Base-by-base conservation (phyloP, 2,113 vertebrate genomes). In the Carassius gibelio region DNA sequence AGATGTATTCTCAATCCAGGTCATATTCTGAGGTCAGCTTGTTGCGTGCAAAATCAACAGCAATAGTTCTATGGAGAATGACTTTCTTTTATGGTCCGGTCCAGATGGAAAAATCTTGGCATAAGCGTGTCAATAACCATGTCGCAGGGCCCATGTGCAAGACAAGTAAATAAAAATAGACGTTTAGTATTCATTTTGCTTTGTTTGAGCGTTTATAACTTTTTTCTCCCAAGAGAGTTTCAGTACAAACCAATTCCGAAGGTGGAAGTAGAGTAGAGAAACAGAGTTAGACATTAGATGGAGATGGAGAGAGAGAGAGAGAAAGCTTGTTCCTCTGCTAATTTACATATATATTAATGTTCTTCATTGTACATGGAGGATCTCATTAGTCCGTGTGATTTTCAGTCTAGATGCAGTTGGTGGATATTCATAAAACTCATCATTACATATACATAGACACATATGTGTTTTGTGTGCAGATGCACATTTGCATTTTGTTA, bases 261-360 rank as follows among this genome's bases (percentile, higher is more conserved):
- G 45, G 45, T 48, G 45, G 45, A 77, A 79, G 84, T 50, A 66
- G 30, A 30, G 30, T 30, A 2, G 72, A 26, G 45, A 61, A 66
- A 78, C 64, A 48, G 45, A 55, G 48, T 45, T 68, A 74, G 14
- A 74, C 66, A 8, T 72, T 72, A 48, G 83, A 13, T 9, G 74
- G 80, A 52, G 75, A 76, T 50, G 42, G 38, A 42, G 38, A 7
- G 5, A 5, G 38, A 42, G 36, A 38, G 38, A 38, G 38, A 38
- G 72, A 80, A 82, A 90, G 92, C 87, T 86, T 86, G 87, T 86
- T 87, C 81, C 89, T 82, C 79, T 30, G 87, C 93, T 93, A 90
- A 95, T 95, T 95, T 94, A 93, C 94, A 95, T 95, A 94, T 95
- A 95, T 95, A 95, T 95, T 94, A 95, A 94, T 94, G 94, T 92